Evolutionary conservation across 92 coral and sea anemone species (phyloP).

Genomic region (Scolanthus callimorphus): DNA sequence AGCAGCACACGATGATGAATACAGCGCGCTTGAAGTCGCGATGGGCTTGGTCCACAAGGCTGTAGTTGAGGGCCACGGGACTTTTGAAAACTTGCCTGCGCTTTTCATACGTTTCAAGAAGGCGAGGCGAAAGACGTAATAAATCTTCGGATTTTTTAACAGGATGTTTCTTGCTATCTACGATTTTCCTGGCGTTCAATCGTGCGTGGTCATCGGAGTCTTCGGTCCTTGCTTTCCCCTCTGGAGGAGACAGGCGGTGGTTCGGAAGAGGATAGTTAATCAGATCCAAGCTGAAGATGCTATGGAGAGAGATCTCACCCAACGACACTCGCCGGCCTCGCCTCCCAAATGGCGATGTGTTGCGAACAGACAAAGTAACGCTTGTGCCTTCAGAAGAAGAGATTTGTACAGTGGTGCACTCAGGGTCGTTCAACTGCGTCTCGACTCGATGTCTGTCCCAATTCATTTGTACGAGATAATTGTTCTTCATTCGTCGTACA

Average conservation of each 20-base stretch:
- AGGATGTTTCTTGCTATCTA: too few relatives aligned
- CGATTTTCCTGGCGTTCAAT: too few relatives aligned
- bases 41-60: not conserved
- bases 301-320: not conserved
- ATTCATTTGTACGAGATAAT: slow-evolving; percentile 19
- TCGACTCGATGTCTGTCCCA: slow-evolving; percentile 40
- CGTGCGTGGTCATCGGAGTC: too few relatives aligned
- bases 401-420: slow-evolving; percentile 24
- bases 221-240: too few relatives aligned
- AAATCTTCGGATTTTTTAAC: too few relatives aligned
- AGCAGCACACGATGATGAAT: not conserved
- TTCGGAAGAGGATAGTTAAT: too few relatives aligned
- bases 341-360: not conserved
- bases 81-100: slow-evolving; percentile 1
- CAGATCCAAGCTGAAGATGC: not conserved
- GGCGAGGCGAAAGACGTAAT: too few relatives aligned
- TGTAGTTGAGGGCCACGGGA: slow-evolving; percentile 4
- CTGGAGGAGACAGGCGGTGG: too few relatives aligned
- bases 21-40: not conserved
- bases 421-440: slow-evolving; percentile 33
- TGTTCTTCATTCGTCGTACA: not conserved
- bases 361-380: too few relatives aligned
- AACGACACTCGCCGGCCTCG: not conserved
- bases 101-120: not conserved
- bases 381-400: slow-evolving; percentile 10